Evolutionary conservation across 1,140 invertebrate species (phyloP), one percentile per base, ranked within the genome.

Genomic region (Philotrypesis tridentata): DNA sequence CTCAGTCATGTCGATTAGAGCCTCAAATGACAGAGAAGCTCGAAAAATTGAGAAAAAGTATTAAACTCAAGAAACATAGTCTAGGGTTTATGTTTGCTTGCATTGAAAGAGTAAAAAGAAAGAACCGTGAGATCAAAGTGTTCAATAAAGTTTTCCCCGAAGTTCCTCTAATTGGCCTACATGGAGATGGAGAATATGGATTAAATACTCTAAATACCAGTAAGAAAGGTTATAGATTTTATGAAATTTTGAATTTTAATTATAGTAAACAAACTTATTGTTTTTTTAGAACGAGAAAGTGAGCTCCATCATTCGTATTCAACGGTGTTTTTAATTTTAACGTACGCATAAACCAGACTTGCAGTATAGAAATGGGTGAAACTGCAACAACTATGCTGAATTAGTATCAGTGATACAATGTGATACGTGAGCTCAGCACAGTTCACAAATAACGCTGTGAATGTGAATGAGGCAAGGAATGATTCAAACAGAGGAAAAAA

Each of bases 71-170:
- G 68, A 92, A 89, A 83, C 84, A 89, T 81, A 87, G 88, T 4
- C 80, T 94, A 79, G 94, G 90, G 55, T 92, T 94, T 70, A 94
- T 94, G 93, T 94, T 94, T 88, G 92, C 93, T 0, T 95, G 94
- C 85, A 88, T 90, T 48, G 93, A 91, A 7, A 87, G 94, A 29
- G 91, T 92, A 68, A 31, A 86, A 0, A 86, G 89, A 21, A 74
- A 86, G 11, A 90, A 94, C 84, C 90, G 93, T 2, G 94, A 95
- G 86, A 91, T 93, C 1, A 82, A 83, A n/a, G 88, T 93, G 9
- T 95, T 95, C 85, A 90, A 90, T 76, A 92, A 91, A 85, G 84
- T 92, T 29, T 95, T 94, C 87, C 94, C 94, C 0, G 88, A 90
- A 23, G 91, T 93, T 27, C 93, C 93, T 11, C 84, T 95, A 3